A percentile compares a stretch with the other conserved stretches of the same genome.
These are phyloP conservation scores for Monochamus alternatus DNA, from an alignment of 2,888 invertebrate genomes.

Conservation along the genomic window DNA sequence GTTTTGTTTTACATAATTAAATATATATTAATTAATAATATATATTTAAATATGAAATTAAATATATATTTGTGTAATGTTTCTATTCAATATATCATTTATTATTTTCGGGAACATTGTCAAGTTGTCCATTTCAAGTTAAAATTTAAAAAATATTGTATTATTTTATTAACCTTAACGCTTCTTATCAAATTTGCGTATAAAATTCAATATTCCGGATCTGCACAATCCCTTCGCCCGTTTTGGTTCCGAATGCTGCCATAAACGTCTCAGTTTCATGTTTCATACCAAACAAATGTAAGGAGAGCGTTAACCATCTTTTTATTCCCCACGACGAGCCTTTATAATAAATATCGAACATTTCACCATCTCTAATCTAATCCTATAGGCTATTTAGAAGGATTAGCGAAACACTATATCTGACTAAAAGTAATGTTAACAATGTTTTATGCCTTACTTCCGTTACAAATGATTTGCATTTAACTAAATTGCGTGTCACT, in stretches of 20 bases:
- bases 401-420: background rate
- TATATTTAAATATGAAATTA: too few species aligned
- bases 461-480: conserved; percentile 20
- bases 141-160: too few species aligned
- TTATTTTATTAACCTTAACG: too few species aligned
- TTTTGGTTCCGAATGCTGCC: background rate
- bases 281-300: background rate
- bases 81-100: too few species aligned
- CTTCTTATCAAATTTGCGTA: too few species aligned
- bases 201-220: background rate
- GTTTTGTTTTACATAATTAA: too few species aligned
- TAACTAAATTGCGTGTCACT: conserved; percentile 22
- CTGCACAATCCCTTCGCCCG: background rate
- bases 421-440: conserved; percentile 14
- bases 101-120: too few species aligned
- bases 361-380: background rate
- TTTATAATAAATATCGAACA: background rate
- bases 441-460: conserved; percentile 18
- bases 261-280: background rate
- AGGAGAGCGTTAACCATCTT: background rate
- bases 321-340: background rate
- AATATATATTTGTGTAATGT: too few species aligned
- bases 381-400: background rate
- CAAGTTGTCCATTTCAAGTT: too few species aligned
- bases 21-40: too few species aligned